Conservation (phyloP, 2,888 invertebrate genomes). For the Mactromeris polynyma region DNA sequence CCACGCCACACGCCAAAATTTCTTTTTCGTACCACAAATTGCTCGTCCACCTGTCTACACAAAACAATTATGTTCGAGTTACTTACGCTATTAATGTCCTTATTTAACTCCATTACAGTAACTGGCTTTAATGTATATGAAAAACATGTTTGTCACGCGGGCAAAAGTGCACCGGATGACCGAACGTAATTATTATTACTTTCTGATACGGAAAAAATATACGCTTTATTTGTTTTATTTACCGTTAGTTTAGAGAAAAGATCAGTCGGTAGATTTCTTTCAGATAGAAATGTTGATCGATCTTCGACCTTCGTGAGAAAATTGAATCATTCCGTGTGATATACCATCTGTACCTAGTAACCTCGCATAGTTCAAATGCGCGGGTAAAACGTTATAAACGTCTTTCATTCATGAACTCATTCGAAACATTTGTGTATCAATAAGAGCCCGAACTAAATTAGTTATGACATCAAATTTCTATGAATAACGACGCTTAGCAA, state of each 20-base stretch:
- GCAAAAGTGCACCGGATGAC: conserved; percentile 26
- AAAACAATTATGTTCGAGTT: neutral
- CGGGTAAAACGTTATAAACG: conserved; percentile 43
- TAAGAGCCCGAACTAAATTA: conserved; percentile 5
- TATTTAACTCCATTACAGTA: conserved; percentile 23
- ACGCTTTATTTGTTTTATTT: conserved; percentile 47
- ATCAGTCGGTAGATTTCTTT: conserved; percentile 36
- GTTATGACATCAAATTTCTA: neutral
- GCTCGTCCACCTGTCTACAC: conserved; percentile 10
- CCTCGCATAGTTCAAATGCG: conserved; percentile 22
- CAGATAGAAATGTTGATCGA: conserved; percentile 40
- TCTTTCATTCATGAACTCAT: conserved; percentile 44
- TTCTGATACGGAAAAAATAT: conserved; percentile 12
- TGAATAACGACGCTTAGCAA: neutral
- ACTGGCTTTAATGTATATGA: conserved; percentile 28
- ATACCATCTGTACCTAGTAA: conserved; percentile 26
- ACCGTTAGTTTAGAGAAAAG: conserved; percentile 43
- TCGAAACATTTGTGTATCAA: conserved; percentile 17
- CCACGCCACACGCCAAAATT: neutral
- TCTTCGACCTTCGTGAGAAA: conserved; percentile 46
- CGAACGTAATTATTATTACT: conserved; percentile 24
- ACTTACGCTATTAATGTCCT: neutral
- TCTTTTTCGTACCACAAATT: neutral
- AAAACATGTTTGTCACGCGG: conserved; percentile 28
- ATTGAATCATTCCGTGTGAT: conserved; percentile 16